Conservation (phyloP, 1,140 invertebrate genomes). For the Heliconius melpomene region DNA sequence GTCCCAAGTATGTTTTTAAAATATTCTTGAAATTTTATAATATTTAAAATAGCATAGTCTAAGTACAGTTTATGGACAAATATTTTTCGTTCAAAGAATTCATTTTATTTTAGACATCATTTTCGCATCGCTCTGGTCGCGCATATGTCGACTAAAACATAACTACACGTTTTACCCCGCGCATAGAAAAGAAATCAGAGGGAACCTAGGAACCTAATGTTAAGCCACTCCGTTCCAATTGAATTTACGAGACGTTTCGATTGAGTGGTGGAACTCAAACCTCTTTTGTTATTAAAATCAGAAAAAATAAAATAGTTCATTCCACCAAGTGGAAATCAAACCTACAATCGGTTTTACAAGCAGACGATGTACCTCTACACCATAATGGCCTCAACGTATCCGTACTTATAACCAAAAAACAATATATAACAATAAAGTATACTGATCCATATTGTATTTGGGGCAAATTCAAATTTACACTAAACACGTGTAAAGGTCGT, state of each 20-base stretch:
- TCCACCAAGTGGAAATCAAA: background rate
- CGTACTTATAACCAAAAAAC: too few relatives aligned
- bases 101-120: background rate
- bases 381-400: background rate
- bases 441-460: background rate
- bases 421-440: background rate
- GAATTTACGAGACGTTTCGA: background rate
- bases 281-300: too few relatives aligned
- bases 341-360: background rate
- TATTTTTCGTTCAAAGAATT: background rate
- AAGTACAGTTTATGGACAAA: background rate
- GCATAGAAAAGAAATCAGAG: background rate
- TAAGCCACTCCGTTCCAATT: background rate
- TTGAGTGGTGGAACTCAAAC: background rate
- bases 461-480: background rate
- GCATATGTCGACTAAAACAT: background rate
- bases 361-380: background rate
- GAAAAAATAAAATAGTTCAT: too few relatives aligned
- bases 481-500: background rate
- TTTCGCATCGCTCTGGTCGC: background rate
- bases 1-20: background rate
- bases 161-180: background rate
- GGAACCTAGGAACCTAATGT: background rate
- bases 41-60: background rate
- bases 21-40: background rate